Conservation (phyloP, 2,888 invertebrate species). For the Pocota personata region DNA sequence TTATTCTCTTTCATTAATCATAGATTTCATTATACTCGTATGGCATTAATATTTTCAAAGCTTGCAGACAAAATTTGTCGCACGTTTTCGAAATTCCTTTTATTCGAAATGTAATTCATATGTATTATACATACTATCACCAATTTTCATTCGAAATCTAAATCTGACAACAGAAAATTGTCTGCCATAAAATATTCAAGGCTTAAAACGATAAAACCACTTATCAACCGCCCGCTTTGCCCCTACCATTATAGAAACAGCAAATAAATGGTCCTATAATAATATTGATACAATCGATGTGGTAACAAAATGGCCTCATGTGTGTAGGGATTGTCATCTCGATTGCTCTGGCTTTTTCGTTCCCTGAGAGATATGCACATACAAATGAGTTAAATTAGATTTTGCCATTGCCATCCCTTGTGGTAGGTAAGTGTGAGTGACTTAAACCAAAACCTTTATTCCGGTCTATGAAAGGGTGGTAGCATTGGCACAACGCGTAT, state of each 20-base stretch:
- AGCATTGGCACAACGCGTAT: not conserved
- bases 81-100: not conserved
- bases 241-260: constrained; percentile 19
- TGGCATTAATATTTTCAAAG: not conserved
- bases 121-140: not conserved
- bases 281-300: constrained; percentile 68
- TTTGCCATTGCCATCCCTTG: constrained; percentile 50
- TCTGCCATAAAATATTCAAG: constrained; percentile 32
- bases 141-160: not conserved
- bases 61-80: not conserved
- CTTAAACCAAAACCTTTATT: constrained; percentile 1
- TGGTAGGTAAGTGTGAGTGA: not conserved
- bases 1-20: too few relatives aligned
- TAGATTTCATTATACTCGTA: not conserved
- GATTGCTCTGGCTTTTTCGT: constrained; percentile 40
- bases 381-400: constrained; percentile 70
- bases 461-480: not conserved
- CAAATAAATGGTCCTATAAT: constrained; percentile 62
- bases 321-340: constrained; percentile 51
- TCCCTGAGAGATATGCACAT: constrained; percentile 34
- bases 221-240: constrained; percentile 29
- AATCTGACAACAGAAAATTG: constrained; percentile 14
- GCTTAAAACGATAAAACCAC: constrained; percentile 50
- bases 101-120: not conserved
- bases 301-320: constrained; percentile 59